Percentiles rank a stretch among this genome's conserved stretches.
Evolutionary conservation across 2,797 vertebrate genomes (phyloP).

Genomic region (Aeoliscus strigatus): DNA sequence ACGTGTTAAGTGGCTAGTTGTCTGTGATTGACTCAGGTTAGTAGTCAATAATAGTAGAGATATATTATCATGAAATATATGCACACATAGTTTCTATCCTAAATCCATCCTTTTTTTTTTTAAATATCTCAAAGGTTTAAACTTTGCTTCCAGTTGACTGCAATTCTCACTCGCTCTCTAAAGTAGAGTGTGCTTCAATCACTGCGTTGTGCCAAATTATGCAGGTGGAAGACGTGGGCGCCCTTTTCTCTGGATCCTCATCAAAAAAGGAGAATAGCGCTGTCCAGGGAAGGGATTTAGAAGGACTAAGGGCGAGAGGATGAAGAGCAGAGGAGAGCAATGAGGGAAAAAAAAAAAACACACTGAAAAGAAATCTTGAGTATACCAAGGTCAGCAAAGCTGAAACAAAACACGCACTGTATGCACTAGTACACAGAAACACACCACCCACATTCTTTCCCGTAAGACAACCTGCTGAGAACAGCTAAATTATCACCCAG

Average conservation of each 20-base stretch:
- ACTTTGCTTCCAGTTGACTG: too few species aligned
- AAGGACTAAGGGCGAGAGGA: slow-evolving; percentile 23
- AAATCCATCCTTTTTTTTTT: too few species aligned
- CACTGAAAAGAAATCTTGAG: slow-evolving; percentile 42
- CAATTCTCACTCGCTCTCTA: too few species aligned
- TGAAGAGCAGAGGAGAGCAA: slow-evolving; percentile 22
- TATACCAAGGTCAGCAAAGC: slow-evolving; percentile 66
- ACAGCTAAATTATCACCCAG: slow-evolving; percentile 44
- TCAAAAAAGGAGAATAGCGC: slow-evolving; percentile 16
- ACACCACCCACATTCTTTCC: slow-evolving; percentile 33
- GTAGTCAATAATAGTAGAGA: too few species aligned
- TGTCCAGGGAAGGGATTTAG: slow-evolving; percentile 30
- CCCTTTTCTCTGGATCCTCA: slow-evolving; percentile 16
- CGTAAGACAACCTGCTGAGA: slow-evolving; percentile 56
- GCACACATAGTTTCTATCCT: too few species aligned
- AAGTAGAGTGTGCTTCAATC: slow-evolving; percentile 36
- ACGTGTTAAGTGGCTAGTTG: too few species aligned
- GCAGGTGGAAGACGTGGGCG: slow-evolving; percentile 22
- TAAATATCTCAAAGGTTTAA: too few species aligned
- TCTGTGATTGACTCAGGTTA: too few species aligned
- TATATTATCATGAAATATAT: too few species aligned
- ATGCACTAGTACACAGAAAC: slow-evolving; percentile 5
- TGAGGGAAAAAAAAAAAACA: too few species aligned
- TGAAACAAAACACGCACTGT: slow-evolving; percentile 38
- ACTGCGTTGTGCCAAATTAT: slow-evolving; percentile 14